Evolutionary conservation across 2,888 invertebrate genomes (phyloP), one percentile per base, ranked within the genome.

Genomic region (Macaria liturata): DNA sequence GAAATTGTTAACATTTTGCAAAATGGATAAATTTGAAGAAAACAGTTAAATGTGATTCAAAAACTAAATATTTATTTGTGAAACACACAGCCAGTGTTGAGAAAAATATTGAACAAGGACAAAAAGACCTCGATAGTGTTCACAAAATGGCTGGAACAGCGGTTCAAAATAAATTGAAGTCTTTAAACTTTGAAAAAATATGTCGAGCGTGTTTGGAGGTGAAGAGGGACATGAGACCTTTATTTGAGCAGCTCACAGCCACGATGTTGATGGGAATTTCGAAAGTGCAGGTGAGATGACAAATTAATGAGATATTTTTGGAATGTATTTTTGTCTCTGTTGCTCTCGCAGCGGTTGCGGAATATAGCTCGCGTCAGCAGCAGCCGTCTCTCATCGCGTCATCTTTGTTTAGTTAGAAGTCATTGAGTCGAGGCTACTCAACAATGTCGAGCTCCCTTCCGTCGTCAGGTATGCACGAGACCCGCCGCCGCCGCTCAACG

Each of bases 181-280:
- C 76, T 69, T 79, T 87, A 59, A 85, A 87, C 66, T 84, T 94
- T 70, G 94, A 94, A 68, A 94, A 94, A 86, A 93, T 94, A 73
- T 94, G 94, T 80, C 92, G 94, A 31, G 93, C 94, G 52, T 94
- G 94, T 81, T 86, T 94, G 72, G 92, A 92, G 67, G 89, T 93
- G 69, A 94, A 94, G 74, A 94, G 94, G 75, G 94, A 94, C 72
- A 94, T 94, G 94, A 86, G 94, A 68, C 94, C 94, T 34, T 76
- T 94, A 60, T 94, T 94, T 72, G 93, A 93, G 66, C 94, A 94
- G 76, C 92, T 94, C 65, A 93, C 94, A 45, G 93, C 94, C 20
- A 93, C 94, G 66, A 94, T 94, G 94, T 71, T 94, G 68, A 94
- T 94, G 94, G 93, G 93, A 66, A 94, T 93, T 81, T 92, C 94